Base-by-base conservation (phyloP, 2,113 vertebrate species). In the Siniperca knerii region DNA sequence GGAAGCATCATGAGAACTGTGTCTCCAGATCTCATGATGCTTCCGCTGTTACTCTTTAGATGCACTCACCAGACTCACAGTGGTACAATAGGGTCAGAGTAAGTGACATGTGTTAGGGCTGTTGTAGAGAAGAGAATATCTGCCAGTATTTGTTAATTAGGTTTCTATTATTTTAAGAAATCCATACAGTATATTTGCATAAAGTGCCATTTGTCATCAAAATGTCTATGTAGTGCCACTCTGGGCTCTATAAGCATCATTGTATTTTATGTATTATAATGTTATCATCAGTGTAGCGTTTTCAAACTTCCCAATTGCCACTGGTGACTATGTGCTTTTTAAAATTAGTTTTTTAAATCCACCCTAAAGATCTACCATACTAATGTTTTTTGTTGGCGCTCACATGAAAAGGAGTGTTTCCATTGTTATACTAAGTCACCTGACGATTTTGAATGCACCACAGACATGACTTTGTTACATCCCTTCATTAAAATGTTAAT, bases 391-490 rank as follows among this genome's bases (percentile, higher is more conserved):
- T 58, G 29, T 67, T n/a, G n/a, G 20, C 33, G 13, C 68, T 86
- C 71, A 77, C 72, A 46, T 80, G 72, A 80, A 52, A 6, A 68
- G n/a, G 57, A 81, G 23, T 40, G 8, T 46, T 66, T 82, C 37
- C 23, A 55, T 86, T 82, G 75, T 71, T 68, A 10, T 11, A 20
- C 33, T 13, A 16, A 44, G 57, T 87, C 83, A 78, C 66, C 68
- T 85, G 83, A 90, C 33, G 54, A 15, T 66, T 65, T 57, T 83
- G 12, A 75, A 62, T 4, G 55, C 73, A 77, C 42, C 71, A 61
- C 58, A 12, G 62, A 52, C 58, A 65, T 52, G 18, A 11, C 44
- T 33, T 4, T n/a, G 57, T 65, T 35, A 8, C 65, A 74, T 25
- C 50, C 65, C 23, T 12, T 58, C 66, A 48, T 82, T 74, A 71